These are phyloP conservation scores for Crocodylus rhombifer DNA, from an alignment of 2,797 vertebrate genomes.

Conservation along the genomic window DNA sequence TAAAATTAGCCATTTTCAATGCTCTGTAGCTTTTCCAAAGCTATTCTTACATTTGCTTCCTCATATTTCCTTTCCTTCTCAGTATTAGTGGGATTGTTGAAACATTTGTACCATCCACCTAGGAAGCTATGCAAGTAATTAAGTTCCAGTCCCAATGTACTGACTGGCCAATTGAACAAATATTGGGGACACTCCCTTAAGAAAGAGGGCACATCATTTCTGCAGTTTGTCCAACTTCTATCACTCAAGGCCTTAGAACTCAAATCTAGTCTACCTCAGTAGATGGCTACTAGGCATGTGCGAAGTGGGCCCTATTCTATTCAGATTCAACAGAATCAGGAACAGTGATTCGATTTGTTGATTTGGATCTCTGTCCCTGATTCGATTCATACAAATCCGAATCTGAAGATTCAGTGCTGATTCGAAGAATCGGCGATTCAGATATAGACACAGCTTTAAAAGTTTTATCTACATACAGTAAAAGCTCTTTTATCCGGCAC, in stretches of 20 bases:
- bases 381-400: too few species aligned
- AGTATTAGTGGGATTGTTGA: not conserved
- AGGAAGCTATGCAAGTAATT: slow-evolving; percentile 1
- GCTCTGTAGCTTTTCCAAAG: not conserved
- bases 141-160: not conserved
- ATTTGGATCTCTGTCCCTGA: too few species aligned
- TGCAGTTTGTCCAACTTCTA: not conserved
- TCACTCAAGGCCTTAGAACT: not conserved
- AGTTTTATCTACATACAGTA: too few species aligned
- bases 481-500: too few species aligned
- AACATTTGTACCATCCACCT: not conserved
- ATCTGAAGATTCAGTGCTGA: too few species aligned
- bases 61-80: not conserved
- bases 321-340: too few species aligned
- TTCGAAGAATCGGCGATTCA: too few species aligned
- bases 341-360: too few species aligned
- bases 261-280: not conserved
- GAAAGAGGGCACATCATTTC: not conserved
- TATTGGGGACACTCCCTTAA: not conserved
- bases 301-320: too few species aligned
- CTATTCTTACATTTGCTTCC: not conserved
- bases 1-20: not conserved
- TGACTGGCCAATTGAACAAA: slow-evolving; percentile 41
- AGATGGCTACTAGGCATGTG: not conserved
- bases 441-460: too few species aligned